Percentiles rank a stretch among this genome's conserved stretches.
Conservation (phyloP, 2,113 vertebrate genomes). For the Maccullochella peelii region DNA sequence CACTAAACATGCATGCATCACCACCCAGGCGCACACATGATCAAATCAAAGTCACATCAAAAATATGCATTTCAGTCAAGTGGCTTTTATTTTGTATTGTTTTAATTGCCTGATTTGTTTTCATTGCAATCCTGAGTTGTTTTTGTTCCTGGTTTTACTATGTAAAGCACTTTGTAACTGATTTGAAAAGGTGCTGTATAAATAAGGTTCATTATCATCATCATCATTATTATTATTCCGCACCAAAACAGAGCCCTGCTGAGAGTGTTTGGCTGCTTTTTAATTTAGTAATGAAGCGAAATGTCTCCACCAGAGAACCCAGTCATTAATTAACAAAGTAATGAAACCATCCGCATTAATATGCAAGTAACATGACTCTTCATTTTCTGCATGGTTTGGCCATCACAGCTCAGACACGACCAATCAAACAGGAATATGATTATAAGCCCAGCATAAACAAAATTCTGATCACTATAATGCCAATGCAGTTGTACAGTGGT, state of each 20-base stretch:
- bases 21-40: conserved; percentile 14
- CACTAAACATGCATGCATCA: conserved; percentile 10
- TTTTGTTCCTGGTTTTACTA: too few relatives aligned
- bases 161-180: too few relatives aligned
- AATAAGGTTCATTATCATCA: too few relatives aligned
- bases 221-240: too few relatives aligned
- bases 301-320: conserved; percentile 14
- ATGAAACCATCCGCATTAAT: conserved; percentile 48
- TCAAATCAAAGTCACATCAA: conserved; percentile 18
- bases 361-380: conserved; percentile 33
- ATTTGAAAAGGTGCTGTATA: too few relatives aligned
- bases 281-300: conserved; percentile 43
- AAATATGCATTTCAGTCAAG: conserved; percentile 33
- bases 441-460: neutral
- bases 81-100: too few relatives aligned
- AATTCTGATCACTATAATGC: neutral
- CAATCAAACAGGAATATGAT: conserved; percentile 33
- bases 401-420: conserved; percentile 34
- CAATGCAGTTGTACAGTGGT: neutral
- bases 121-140: too few relatives aligned
- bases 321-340: conserved; percentile 46
- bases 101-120: too few relatives aligned
- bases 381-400: conserved; percentile 51
- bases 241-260: conserved; percentile 35
- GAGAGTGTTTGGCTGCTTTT: conserved; percentile 37